Conservation (phyloP, 2,113 vertebrate species). For the Oreochromis aureus region DNA sequence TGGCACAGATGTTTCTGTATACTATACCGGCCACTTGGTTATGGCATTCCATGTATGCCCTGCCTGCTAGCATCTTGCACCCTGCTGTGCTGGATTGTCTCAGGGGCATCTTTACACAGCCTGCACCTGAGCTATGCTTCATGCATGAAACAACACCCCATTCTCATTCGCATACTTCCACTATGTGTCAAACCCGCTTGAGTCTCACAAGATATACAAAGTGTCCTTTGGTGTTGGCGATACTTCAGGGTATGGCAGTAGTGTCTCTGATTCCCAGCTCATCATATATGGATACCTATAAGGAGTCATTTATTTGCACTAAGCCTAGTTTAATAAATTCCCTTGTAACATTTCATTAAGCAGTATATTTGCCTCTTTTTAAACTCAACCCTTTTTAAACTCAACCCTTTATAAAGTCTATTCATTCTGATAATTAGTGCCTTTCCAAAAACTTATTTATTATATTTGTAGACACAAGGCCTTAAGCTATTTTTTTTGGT, state of each 20-base stretch:
- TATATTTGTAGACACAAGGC: background rate
- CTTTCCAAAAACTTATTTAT: background rate
- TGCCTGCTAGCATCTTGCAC: background rate
- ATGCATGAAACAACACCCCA: background rate
- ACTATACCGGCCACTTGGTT: background rate
- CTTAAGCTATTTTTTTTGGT: background rate
- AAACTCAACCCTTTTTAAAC: background rate
- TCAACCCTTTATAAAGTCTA: background rate
- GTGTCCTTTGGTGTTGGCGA: background rate
- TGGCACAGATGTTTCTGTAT: background rate
- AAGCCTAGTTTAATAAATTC: background rate
- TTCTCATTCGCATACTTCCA: background rate
- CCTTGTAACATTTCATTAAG: background rate
- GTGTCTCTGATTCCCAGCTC: too few relatives aligned
- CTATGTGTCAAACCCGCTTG: background rate
- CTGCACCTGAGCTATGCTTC: background rate
- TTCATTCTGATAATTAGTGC: background rate
- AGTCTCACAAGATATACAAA: background rate
- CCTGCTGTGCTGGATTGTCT: background rate
- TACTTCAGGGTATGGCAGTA: too few relatives aligned
- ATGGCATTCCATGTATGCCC: rapidly evolving
- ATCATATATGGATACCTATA: too few relatives aligned
- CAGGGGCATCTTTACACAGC: background rate
- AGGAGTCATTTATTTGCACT: too few relatives aligned
- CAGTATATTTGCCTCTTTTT: background rate